phyloP scores from a whole-genome alignment of 2,113 vertebrate species.

The Poeciliopsis turrubarensis region DNA sequence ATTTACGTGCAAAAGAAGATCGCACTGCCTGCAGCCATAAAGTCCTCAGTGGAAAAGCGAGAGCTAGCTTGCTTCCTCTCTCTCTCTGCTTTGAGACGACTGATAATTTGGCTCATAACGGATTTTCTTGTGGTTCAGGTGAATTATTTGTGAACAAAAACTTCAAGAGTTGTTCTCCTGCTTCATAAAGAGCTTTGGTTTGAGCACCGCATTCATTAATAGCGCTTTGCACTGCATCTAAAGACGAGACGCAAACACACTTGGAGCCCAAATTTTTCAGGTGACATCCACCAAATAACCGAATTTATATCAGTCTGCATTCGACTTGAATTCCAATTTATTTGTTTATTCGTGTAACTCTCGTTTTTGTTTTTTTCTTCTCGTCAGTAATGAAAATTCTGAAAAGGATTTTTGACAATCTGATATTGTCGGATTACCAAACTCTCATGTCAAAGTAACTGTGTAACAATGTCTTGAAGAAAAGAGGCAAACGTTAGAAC shows the following conservation, averaged over 20 bases:
- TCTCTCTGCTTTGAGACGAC: no score
- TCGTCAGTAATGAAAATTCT: background rate
- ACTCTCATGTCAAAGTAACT: background rate
- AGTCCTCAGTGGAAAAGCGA: no score
- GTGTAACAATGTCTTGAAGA: background rate
- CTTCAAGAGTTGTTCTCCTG: no score
- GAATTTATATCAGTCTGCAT: background rate
- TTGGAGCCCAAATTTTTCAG: background rate
- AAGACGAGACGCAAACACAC: background rate
- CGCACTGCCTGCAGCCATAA: no score
- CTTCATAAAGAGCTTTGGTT: no score
- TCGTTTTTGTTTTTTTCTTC: background rate
- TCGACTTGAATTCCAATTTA: background rate
- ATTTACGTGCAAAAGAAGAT: no score
- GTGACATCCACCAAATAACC: background rate
- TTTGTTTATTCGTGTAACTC: background rate
- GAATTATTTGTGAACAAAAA: no score
- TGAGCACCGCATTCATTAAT: no score
- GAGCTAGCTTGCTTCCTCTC: no score
- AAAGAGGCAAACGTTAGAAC: background rate
- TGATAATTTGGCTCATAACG: no score
- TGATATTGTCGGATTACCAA: background rate
- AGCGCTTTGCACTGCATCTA: background rate
- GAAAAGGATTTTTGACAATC: no score
- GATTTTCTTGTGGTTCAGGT: no score